These are phyloP conservation scores for Leptinotarsa peninsularis DNA, from an alignment of 2,888 invertebrate genomes.

Conservation along the genomic window DNA sequence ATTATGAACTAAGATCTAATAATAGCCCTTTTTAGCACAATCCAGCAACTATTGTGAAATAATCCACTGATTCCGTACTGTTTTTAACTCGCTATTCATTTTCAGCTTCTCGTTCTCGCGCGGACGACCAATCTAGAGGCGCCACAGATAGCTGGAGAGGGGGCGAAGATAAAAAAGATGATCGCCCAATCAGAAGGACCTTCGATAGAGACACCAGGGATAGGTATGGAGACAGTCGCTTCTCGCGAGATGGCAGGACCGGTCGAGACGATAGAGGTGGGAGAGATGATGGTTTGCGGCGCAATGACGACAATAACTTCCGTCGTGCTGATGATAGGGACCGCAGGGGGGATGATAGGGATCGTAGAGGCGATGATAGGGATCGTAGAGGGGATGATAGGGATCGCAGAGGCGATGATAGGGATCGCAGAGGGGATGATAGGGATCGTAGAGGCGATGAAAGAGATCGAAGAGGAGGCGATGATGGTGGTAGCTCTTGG, in stretches of 20 bases:
- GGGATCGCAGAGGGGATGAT: constrained; percentile 24
- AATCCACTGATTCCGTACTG: too few relatives aligned
- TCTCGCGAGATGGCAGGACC: constrained; percentile 39
- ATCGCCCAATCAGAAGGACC: constrained; percentile 32
- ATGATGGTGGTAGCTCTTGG: constrained; percentile 49
- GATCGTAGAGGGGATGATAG: constrained; percentile 33
- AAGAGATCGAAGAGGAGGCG: constrained; percentile 39
- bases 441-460: constrained; percentile 27
- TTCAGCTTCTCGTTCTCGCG: constrained; percentile 40
- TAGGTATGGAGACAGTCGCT: constrained; percentile 25
- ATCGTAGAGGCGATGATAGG: constrained; percentile 42
- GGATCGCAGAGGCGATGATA: constrained; percentile 26
- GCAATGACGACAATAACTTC: neutral
- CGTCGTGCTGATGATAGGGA: constrained; percentile 26
- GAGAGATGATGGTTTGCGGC: neutral
- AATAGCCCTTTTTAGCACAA: too few relatives aligned
- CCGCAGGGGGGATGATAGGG: constrained; percentile 36
- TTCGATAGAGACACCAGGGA: constrained; percentile 34
- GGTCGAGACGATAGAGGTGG: constrained; percentile 33
- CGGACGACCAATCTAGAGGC: constrained; percentile 37
- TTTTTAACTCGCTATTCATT: too few relatives aligned
- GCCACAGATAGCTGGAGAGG: constrained; percentile 38
- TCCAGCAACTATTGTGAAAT: too few relatives aligned
- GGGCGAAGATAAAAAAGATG: constrained; percentile 41
- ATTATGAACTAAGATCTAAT: too few relatives aligned